Conservation (phyloP, 2,888 invertebrate genomes). For the Apoderus coryli region DNA sequence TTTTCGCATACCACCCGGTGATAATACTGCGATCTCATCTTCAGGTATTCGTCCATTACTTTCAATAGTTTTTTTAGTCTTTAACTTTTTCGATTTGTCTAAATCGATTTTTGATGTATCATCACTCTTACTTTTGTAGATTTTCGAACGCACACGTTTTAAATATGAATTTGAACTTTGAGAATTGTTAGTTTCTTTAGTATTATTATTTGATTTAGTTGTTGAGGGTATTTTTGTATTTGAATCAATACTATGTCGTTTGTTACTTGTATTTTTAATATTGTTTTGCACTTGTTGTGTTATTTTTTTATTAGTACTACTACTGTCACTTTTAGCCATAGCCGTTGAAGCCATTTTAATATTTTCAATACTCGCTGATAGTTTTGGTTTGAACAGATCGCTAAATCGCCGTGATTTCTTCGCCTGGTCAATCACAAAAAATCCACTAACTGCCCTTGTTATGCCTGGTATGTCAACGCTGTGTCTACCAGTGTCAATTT, state of each 20-base stretch:
- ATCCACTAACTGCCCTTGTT: constrained; percentile 25
- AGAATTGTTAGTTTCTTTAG: constrained; percentile 16
- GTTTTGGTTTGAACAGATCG: constrained; percentile 29
- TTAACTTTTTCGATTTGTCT: constrained; percentile 22
- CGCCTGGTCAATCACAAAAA: constrained; percentile 23
- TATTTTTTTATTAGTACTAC: constrained; percentile 21
- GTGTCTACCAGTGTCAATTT: constrained; percentile 18
- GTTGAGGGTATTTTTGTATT: constrained; percentile 14
- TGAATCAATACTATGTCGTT: constrained; percentile 15
- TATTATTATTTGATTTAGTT: constrained; percentile 15
- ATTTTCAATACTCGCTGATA: too few species aligned
- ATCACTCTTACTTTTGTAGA: constrained; percentile 29
- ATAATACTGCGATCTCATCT: constrained; percentile 19
- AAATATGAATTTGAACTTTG: constrained; percentile 28
- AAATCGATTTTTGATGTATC: constrained; percentile 24
- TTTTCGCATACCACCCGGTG: constrained; percentile 17
- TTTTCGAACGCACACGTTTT: constrained; percentile 31
- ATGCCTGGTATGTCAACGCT: constrained; percentile 13
- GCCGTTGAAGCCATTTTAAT: constrained; percentile 14
- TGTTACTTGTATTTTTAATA: constrained; percentile 13
- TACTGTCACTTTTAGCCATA: constrained; percentile 22
- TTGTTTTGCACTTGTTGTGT: constrained; percentile 19
- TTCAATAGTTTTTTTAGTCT: constrained; percentile 17
- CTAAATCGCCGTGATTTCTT: constrained; percentile 27
- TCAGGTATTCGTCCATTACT: constrained; percentile 20